Evolutionary conservation across 2,797 vertebrate genomes (phyloP), one percentile per base, ranked within the genome.

Genomic region (Petrocephalus schoutedeni): DNA sequence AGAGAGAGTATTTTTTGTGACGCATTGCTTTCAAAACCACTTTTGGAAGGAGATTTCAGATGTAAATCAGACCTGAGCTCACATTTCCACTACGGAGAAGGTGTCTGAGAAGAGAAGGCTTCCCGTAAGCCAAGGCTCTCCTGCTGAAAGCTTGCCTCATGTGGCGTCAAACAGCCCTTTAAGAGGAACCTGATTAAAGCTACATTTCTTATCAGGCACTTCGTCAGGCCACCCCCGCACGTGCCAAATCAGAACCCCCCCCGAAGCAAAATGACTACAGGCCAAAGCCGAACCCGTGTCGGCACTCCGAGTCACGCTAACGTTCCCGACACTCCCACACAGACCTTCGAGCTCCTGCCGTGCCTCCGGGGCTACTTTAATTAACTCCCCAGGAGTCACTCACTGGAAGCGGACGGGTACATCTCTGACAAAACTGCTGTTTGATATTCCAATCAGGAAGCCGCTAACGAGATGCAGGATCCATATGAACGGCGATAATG

Each of bases 181-280:
- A 51, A 23, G 21, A 84, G 80, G 45, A 84, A 84, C n/a, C 49
- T 84, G 80, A 54, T 84, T 84, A 84, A 84, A 84, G n/a, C 21
- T 84, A 84, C 51, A 84, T 84, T 84, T 54, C 49, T 28, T 53
- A 84, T 23, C 51, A 14, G 80, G 8, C 23, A 36, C 45, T 53
- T 53, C 45, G 12, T 12, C 51, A 28, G n/a, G 80, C n/a, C 3
- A 8, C 19, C 80, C 41, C 80, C 0, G 10, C 49, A 83, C 12
- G 3, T 3, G 9, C 45, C 45, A 54, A 54, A 51, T 41, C 67
- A 0, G 14, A 5, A 14, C 80, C 45, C 41, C 41, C 77, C 10
- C 23, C 41, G 0, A 83, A 83, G 51, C 21, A 3, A 83, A 51
- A 83, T 41, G 32, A 19, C 67, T 19, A 21, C 67, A 74, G 32